Conservation (phyloP, 1,140 invertebrate genomes). For the Diorhabda sublineata region DNA sequence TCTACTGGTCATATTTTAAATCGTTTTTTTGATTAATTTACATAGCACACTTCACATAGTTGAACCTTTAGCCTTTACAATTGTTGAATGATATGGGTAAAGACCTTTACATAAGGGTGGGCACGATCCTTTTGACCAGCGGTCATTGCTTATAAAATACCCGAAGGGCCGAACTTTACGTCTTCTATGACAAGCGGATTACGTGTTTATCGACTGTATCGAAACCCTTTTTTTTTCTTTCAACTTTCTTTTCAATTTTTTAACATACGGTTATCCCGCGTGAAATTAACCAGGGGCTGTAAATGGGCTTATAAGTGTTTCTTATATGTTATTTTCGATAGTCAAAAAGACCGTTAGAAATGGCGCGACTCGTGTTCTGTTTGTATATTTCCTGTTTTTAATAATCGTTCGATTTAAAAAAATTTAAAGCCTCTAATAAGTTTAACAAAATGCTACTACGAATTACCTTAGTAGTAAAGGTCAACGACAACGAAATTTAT, state of each 20-base stretch:
- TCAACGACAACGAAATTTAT: too few species aligned
- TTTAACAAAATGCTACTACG: too few species aligned
- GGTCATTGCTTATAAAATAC: slow-evolving; percentile 3
- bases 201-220: slow-evolving; percentile 10
- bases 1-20: too few species aligned
- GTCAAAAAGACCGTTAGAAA: slow-evolving; percentile 10
- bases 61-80: not conserved
- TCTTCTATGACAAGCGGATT: slow-evolving; percentile 5
- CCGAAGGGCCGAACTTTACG: not conserved
- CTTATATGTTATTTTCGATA: not conserved
- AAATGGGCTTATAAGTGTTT: slow-evolving; percentile 13
- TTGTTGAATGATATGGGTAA: slow-evolving; percentile 4
- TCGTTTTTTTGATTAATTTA: not conserved
- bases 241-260: not conserved
- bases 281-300: slow-evolving; percentile 9
- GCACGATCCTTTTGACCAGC: slow-evolving; percentile 9
- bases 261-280: not conserved
- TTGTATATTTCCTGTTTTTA: too few species aligned
- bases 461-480: too few species aligned
- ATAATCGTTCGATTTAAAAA: too few species aligned
- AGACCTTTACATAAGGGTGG: not conserved
- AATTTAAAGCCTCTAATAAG: too few species aligned
- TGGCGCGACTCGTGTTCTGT: not conserved
- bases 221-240: not conserved
- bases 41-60: not conserved